Percentiles rank a stretch among this genome's conserved stretches.
Evolutionary conservation across 2,888 invertebrate genomes (phyloP).

Genomic region (Electrophaes corylata): DNA sequence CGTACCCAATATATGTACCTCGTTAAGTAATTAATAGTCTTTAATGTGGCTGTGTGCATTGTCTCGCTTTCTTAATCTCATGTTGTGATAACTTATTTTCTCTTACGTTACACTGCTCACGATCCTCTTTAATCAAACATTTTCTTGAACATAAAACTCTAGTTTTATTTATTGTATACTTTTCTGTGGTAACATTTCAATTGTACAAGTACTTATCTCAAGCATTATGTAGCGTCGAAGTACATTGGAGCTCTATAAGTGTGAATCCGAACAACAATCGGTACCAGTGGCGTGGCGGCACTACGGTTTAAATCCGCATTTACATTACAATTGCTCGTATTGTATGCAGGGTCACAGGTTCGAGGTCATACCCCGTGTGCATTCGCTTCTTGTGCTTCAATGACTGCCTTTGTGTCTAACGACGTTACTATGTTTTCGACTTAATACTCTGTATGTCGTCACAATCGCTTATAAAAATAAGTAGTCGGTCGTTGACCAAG

Average conservation of each 20-base stretch:
- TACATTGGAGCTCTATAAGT: slow-evolving; percentile 14
- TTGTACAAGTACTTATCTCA: background rate
- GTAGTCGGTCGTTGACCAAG: slow-evolving; percentile 50
- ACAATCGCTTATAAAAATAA: slow-evolving; percentile 29
- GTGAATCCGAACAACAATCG: slow-evolving; percentile 51
- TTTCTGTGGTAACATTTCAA: slow-evolving; percentile 9
- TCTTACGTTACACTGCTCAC: slow-evolving; percentile 1
- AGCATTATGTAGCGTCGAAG: slow-evolving; percentile 12
- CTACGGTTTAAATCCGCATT: slow-evolving; percentile 67
- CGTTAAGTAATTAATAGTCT: slow-evolving; percentile 50
- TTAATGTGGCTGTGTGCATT: slow-evolving; percentile 51
- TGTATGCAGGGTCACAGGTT: slow-evolving; percentile 78
- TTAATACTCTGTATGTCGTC: slow-evolving; percentile 6
- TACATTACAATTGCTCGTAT: slow-evolving; percentile 76
- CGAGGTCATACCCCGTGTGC: slow-evolving; percentile 69
- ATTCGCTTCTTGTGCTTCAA: slow-evolving; percentile 53
- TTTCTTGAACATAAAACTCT: slow-evolving; percentile 2
- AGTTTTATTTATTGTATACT: slow-evolving; percentile 2
- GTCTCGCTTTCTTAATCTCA: slow-evolving; percentile 69
- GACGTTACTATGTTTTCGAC: slow-evolving; percentile 24
- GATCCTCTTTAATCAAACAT: slow-evolving; percentile 4
- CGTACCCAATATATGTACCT: slow-evolving; percentile 45
- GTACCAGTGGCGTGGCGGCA: slow-evolving; percentile 61
- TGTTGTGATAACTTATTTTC: slow-evolving; percentile 44
- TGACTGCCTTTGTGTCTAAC: slow-evolving; percentile 47